phyloP scores from a whole-genome alignment of 1,140 invertebrate genomes.

The Asbolus verrucosus region DNA sequence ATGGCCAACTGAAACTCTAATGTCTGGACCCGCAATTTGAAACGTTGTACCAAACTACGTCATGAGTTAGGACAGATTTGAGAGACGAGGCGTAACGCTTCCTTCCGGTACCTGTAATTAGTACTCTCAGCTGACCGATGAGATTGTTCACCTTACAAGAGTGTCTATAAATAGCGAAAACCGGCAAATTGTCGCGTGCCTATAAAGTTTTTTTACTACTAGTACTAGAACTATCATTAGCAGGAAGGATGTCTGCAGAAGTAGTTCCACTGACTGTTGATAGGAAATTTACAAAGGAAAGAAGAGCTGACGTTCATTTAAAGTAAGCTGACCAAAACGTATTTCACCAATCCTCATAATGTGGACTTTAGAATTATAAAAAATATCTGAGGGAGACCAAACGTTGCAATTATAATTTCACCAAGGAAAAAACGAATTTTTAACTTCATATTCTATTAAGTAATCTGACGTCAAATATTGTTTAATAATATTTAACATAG shows the following conservation, averaged over 20 bases:
- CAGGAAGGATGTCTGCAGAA: constrained; percentile 23
- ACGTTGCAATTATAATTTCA: no score
- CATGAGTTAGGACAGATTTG: constrained; percentile 33
- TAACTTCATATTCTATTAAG: no score
- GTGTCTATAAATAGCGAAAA: constrained; percentile 34
- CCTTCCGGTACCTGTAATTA: constrained; percentile 51
- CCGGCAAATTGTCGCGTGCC: constrained; percentile 34
- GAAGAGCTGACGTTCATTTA: no score
- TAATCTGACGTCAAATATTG: no score
- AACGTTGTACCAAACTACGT: constrained; percentile 10
- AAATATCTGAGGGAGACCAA: no score
- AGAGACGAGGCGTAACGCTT: constrained; percentile 46
- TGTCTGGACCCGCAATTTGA: not conserved
- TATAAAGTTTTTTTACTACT: not conserved
- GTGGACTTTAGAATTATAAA: no score
- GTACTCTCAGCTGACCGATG: constrained; percentile 42
- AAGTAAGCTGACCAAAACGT: no score
- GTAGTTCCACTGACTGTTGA: constrained; percentile 11
- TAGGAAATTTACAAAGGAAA: no score
- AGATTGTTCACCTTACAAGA: constrained; percentile 49
- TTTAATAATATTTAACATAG: no score
- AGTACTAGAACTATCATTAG: constrained; percentile 16
- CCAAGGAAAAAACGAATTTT: no score
- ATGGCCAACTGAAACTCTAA: no score
- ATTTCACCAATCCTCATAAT: no score